A percentile compares a stretch with the other conserved stretches of the same genome.
phyloP scores from a whole-genome alignment of 2,797 vertebrate genomes.

The Geotrypetes seraphini region DNA sequence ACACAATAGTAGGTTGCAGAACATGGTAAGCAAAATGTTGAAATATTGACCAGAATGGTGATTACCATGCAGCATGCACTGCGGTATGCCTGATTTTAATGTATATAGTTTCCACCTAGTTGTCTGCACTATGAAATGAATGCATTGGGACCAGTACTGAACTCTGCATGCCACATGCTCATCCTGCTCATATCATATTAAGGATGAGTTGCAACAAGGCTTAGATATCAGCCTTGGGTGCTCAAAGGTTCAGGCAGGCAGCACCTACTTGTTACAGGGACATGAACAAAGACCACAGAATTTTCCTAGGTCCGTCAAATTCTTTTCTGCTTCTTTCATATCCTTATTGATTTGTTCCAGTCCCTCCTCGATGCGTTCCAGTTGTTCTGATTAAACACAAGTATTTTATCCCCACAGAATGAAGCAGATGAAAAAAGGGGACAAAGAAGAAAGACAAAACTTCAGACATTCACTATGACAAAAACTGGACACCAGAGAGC shows the following conservation, averaged over 20 bases:
- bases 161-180: constrained; percentile 68
- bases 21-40: constrained; percentile 69
- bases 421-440: constrained; percentile 93
- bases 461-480: constrained; percentile 98
- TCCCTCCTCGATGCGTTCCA: constrained; percentile 99
- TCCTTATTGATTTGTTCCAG: constrained; percentile 99
- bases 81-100: constrained; percentile 66
- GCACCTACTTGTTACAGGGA: constrained; percentile 99
- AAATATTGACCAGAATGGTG: constrained; percentile 49
- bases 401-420: constrained; percentile 99
- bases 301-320: constrained; percentile 99
- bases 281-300: constrained; percentile 99
- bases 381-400: constrained; percentile 99
- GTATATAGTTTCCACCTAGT: constrained; percentile 51
- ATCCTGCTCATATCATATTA: constrained; percentile 61
- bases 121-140: constrained; percentile 67
- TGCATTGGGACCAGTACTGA: constrained; percentile 52
- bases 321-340: constrained; percentile 99
- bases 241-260: constrained; percentile 83
- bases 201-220: constrained; percentile 66
- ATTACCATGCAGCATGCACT: constrained; percentile 54
- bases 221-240: constrained; percentile 63
- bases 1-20: constrained; percentile 17
- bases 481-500: constrained; percentile 97
- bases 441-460: constrained; percentile 85